phyloP scores from a whole-genome alignment of 2,797 vertebrate species.

The Notamacropus eugenii region DNA sequence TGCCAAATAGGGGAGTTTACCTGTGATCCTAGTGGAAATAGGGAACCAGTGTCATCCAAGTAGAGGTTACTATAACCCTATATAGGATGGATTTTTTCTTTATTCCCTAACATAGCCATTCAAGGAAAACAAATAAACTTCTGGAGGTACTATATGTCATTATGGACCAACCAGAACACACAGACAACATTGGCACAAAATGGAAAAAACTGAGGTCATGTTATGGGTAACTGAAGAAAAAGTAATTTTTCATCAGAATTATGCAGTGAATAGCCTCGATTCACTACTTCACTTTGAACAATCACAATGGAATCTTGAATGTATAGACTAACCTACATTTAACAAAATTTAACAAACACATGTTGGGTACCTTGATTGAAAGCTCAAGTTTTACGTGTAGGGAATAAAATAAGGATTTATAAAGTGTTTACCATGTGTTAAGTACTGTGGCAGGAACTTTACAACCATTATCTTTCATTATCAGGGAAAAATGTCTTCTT shows the following conservation, averaged over 20 bases:
- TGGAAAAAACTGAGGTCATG: background rate
- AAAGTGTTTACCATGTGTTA: background rate
- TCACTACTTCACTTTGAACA: background rate
- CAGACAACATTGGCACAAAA: background rate
- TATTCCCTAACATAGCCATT: background rate
- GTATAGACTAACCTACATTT: background rate
- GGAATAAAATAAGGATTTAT: background rate
- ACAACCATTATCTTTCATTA: background rate
- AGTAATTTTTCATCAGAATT: background rate
- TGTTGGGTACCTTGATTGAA: background rate
- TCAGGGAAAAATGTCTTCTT: background rate
- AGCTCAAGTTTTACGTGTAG: background rate
- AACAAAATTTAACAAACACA: background rate
- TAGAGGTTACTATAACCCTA: background rate
- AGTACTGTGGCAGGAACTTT: background rate
- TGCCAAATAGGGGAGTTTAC: background rate
- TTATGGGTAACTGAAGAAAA: background rate
- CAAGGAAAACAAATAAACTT: background rate
- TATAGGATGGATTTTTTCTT: background rate
- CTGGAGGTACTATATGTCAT: background rate
- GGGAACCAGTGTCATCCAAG: background rate
- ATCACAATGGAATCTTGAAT: background rate
- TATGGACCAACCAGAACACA: background rate
- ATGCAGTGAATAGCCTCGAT: background rate
- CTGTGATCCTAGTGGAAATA: background rate